Percentiles rank a stretch among this genome's conserved stretches.
phyloP scores from a whole-genome alignment of 2,113 vertebrate genomes.

The Gavialis gangeticus region DNA sequence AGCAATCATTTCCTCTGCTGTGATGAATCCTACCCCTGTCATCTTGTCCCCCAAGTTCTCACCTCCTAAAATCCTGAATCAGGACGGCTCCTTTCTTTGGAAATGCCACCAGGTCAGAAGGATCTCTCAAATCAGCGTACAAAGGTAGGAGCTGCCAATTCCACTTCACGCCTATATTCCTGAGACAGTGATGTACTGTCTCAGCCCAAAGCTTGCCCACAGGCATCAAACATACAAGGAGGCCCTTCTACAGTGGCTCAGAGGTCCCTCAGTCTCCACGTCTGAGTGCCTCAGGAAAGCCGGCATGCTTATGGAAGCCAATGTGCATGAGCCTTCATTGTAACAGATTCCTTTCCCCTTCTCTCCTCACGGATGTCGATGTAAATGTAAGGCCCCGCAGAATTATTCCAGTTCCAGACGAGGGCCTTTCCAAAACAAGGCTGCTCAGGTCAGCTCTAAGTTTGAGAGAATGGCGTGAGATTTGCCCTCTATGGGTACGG shows the following conservation, averaged over 20 bases:
- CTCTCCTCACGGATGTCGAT: background rate
- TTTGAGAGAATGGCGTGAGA: background rate
- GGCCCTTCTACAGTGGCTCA: accelerated
- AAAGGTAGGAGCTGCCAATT: background rate
- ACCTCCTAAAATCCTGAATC: background rate
- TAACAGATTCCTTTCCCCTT: background rate
- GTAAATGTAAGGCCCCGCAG: background rate
- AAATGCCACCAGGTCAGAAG: background rate
- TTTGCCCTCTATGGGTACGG: background rate
- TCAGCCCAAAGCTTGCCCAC: background rate
- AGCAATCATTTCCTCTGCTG: background rate
- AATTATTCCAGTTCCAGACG: background rate
- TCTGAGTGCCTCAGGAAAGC: background rate
- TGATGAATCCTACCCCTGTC: background rate
- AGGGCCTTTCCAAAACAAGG: background rate
- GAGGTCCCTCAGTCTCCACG: background rate
- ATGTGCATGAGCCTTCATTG: background rate
- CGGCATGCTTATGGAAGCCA: background rate
- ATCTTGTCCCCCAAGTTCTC: background rate
- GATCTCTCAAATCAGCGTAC: background rate
- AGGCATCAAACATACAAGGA: background rate
- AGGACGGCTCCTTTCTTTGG: background rate
- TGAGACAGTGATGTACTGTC: background rate
- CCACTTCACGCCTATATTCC: background rate
- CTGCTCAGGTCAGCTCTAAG: background rate